Evolutionary conservation across 2,888 invertebrate species (phyloP).

Genomic region (Parnassius smintheus): DNA sequence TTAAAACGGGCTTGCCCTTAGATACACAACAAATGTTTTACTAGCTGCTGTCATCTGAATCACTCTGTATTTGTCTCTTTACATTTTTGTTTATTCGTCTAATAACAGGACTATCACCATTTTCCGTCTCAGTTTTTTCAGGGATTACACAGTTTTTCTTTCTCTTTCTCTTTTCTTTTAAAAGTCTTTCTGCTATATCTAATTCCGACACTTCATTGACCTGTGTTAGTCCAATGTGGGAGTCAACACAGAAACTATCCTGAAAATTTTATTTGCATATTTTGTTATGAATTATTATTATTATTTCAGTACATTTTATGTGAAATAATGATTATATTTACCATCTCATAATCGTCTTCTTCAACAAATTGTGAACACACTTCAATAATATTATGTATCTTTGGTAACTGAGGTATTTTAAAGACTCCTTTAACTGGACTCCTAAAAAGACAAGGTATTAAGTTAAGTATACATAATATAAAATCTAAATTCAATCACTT

Average conservation of each 20-base stretch:
- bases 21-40: slow-evolving; percentile 1
- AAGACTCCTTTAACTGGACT: slow-evolving; percentile 82
- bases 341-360: slow-evolving; percentile 78
- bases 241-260: slow-evolving; percentile 85
- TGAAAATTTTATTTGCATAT: slow-evolving; percentile 48
- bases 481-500: too few relatives aligned
- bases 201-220: slow-evolving; percentile 76
- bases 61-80: slow-evolving; percentile 62
- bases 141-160: slow-evolving; percentile 36
- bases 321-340: slow-evolving; percentile 39
- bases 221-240: slow-evolving; percentile 77
- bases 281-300: not conserved
- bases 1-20: slow-evolving; percentile 33
- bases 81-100: slow-evolving; percentile 51
- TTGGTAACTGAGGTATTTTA: slow-evolving; percentile 81
- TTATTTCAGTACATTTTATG: not conserved
- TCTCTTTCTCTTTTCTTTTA: slow-evolving; percentile 56
- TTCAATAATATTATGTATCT: slow-evolving; percentile 56
- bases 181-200: slow-evolving; percentile 83
- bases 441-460: slow-evolving; percentile 60
- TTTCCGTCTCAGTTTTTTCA: slow-evolving; percentile 25
- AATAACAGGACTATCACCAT: slow-evolving; percentile 56
- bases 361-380: slow-evolving; percentile 78
- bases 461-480: not conserved
- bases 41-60: slow-evolving; percentile 66